These are phyloP conservation scores for Caenorhabditis auriculariae DNA, from an alignment of 2,888 invertebrate genomes.

Conservation along the genomic window DNA sequence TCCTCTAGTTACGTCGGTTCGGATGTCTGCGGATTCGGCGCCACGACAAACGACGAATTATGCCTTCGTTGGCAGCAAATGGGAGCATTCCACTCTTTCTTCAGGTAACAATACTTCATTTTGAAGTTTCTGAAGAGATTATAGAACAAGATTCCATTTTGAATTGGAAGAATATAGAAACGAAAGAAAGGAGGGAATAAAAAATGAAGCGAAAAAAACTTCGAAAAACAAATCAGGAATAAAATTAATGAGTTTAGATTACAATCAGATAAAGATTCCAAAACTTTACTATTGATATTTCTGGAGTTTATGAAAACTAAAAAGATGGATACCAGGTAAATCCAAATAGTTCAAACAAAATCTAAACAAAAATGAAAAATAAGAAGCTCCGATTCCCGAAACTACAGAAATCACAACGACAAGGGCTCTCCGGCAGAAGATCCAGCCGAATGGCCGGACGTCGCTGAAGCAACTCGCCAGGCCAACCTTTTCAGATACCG, in stretches of 20 bases:
- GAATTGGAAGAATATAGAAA: no score
- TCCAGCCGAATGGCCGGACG: slow-evolving; percentile 42
- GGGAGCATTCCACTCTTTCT: slow-evolving; percentile 57
- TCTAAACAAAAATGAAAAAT: not conserved
- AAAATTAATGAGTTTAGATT: no score
- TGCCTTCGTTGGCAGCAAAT: slow-evolving; percentile 72
- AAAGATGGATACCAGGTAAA: no score
- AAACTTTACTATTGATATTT: no score
- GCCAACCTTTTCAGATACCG: slow-evolving; percentile 38
- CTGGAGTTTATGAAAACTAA: no score
- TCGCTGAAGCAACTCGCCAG: slow-evolving; percentile 34
- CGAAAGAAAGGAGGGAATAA: no score
- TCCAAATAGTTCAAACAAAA: no score
- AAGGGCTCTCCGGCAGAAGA: slow-evolving; percentile 27
- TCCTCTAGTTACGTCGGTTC: slow-evolving; percentile 49
- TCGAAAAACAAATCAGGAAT: no score
- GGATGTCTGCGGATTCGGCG: slow-evolving; percentile 67
- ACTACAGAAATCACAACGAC: slow-evolving; percentile 25
- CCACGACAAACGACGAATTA: slow-evolving; percentile 64
- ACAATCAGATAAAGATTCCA: no score
- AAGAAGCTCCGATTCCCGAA: not conserved
- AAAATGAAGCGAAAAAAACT: no score
- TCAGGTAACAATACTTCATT: slow-evolving; percentile 17
- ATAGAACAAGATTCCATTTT: no score
- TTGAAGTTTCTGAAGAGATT: no score